Conservation (phyloP, 2,888 invertebrate genomes). For the Pyralis farinalis region DNA sequence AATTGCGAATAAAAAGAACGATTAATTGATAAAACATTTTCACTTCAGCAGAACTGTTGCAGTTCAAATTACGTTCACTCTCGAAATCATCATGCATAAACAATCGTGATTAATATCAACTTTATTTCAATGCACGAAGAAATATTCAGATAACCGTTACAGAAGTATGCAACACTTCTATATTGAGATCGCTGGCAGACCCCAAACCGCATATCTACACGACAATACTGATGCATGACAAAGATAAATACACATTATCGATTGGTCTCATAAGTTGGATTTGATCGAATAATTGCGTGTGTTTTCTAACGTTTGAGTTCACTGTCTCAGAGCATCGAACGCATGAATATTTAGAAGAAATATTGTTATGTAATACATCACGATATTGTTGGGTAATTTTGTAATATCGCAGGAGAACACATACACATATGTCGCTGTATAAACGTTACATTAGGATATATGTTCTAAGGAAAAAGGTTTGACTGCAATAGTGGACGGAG, state of each 20-base stretch:
- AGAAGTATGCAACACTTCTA: not conserved
- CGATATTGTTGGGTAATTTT: no score
- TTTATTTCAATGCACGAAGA: not conserved
- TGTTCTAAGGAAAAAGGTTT: no score
- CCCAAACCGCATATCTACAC: no score
- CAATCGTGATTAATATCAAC: not conserved
- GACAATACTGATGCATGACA: not conserved
- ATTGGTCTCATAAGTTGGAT: not conserved
- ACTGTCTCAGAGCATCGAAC: slow-evolving; percentile 1
- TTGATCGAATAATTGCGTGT: not conserved
- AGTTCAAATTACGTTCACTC: not conserved
- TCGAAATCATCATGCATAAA: not conserved
- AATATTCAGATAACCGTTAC: not conserved
- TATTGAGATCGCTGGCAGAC: not conserved
- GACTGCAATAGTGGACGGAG: no score
- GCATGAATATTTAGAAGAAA: not conserved
- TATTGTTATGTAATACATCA: slow-evolving; percentile 6
- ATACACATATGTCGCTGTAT: no score
- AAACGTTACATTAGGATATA: no score
- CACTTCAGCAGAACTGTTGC: not conserved
- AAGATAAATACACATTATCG: not conserved
- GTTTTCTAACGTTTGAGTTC: not conserved
- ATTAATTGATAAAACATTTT: not conserved
- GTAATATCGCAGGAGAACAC: no score
- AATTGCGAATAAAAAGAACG: not conserved